These are phyloP conservation scores for Varroa destructor DNA, from an alignment of 1,140 invertebrate species.

Conservation along the genomic window DNA sequence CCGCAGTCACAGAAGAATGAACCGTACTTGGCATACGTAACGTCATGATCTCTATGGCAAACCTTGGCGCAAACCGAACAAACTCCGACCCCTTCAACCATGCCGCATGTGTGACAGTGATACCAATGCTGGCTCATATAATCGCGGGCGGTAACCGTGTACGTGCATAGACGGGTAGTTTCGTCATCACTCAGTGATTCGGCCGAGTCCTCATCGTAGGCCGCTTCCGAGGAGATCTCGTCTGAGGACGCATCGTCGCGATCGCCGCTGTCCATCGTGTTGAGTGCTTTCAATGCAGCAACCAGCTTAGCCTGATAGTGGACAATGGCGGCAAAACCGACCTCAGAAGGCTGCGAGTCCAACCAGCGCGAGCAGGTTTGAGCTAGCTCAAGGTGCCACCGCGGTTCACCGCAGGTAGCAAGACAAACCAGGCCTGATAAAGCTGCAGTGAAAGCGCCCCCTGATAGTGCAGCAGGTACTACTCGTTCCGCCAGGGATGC, in stretches of 20 bases:
- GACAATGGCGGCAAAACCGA: slow-evolving; percentile 17
- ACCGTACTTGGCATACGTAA: slow-evolving; percentile 93
- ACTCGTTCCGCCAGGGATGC: neutral
- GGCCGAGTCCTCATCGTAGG: slow-evolving; percentile 71
- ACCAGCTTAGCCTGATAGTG: slow-evolving; percentile 21
- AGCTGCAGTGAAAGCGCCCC: neutral
- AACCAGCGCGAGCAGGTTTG: slow-evolving; percentile 9
- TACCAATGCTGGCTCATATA: slow-evolving; percentile 94
- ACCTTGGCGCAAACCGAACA: slow-evolving; percentile 93
- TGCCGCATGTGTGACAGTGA: slow-evolving; percentile 93
- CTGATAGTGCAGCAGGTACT: neutral
- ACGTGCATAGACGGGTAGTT: slow-evolving; percentile 87
- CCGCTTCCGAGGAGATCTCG: slow-evolving; percentile 26
- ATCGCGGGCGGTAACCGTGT: slow-evolving; percentile 88
- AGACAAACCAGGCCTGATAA: slow-evolving; percentile 1
- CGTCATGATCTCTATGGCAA: slow-evolving; percentile 88
- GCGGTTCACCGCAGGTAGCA: slow-evolving; percentile 9
- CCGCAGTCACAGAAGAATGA: slow-evolving; percentile 99
- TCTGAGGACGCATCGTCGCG: slow-evolving; percentile 23
- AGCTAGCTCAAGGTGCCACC: slow-evolving; percentile 25
- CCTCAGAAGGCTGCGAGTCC: slow-evolving; percentile 10
- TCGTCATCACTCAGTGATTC: slow-evolving; percentile 20
- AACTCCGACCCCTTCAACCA: slow-evolving; percentile 93
- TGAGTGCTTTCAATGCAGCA: slow-evolving; percentile 20
- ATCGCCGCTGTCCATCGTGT: slow-evolving; percentile 24